Conservation (phyloP, 2,797 vertebrate species). For the Amblyopsis hoosieri region DNA sequence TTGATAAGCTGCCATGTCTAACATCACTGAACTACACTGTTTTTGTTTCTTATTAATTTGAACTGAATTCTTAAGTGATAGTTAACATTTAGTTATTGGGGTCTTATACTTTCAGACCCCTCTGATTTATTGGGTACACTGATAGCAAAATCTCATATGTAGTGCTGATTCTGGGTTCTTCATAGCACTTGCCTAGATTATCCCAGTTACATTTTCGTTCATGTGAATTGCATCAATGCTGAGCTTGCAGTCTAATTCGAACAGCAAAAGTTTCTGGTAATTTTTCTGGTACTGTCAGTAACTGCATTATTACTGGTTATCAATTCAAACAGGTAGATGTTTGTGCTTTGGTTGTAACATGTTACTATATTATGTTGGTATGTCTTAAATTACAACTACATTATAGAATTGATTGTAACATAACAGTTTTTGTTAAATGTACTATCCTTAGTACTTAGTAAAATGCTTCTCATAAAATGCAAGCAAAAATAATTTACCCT, state of each 20-base stretch:
- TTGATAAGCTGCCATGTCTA: neutral
- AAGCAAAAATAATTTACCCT: too few relatives aligned
- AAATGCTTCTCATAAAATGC: too few relatives aligned
- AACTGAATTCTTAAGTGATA: neutral
- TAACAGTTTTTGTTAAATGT: too few relatives aligned
- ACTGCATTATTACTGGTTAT: neutral
- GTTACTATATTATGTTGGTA: constrained; percentile 15
- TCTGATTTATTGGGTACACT: neutral
- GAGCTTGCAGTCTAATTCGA: neutral
- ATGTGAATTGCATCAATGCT: constrained; percentile 11
- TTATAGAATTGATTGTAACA: too few relatives aligned
- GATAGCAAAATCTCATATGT: neutral
- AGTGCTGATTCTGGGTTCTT: too few relatives aligned
- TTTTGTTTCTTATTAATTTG: neutral
- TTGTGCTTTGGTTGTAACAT: neutral
- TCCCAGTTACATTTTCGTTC: constrained; percentile 9
- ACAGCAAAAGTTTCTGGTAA: neutral
- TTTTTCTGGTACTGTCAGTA: neutral
- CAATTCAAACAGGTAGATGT: neutral
- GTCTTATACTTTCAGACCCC: neutral
- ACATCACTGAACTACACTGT: neutral
- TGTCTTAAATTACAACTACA: neutral
- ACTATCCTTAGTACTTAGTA: too few relatives aligned
- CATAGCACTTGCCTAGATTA: neutral
- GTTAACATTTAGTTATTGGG: neutral